A percentile compares a stretch with the other conserved stretches of the same genome.
Evolutionary conservation across 2,797 vertebrate species (phyloP).

Genomic region (Orientallactaga sibirica): DNA sequence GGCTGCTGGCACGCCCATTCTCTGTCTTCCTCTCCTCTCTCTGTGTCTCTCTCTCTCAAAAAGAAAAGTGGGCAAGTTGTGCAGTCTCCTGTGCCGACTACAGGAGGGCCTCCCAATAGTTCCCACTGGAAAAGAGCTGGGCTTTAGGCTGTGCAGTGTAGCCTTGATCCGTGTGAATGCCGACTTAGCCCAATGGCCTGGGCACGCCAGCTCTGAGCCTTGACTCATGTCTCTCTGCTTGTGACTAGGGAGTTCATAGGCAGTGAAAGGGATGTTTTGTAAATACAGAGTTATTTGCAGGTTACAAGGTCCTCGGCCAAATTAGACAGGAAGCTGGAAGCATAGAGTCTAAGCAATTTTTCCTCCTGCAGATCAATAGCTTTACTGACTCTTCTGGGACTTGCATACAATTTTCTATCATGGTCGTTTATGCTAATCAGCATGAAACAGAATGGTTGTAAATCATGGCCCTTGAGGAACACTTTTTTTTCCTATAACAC

Average conservation of each 20-base stretch:
- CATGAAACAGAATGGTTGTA: conserved; percentile 61
- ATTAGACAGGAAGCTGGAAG: conserved; percentile 42
- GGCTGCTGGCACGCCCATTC: no score
- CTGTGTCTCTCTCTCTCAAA: no score
- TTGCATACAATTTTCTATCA: conserved; percentile 79
- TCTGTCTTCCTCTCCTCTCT: no score
- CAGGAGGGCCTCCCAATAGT: neutral
- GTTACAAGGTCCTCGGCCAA: conserved; percentile 42
- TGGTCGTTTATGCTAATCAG: conserved; percentile 66
- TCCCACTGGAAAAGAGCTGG: neutral
- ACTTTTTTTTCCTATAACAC: conserved; percentile 51
- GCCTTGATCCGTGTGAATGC: neutral
- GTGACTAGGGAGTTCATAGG: conserved; percentile 16
- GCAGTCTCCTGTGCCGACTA: neutral
- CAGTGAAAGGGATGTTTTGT: neutral
- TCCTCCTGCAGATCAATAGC: conserved; percentile 39
- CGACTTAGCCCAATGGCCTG: neutral
- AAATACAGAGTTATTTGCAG: conserved; percentile 53
- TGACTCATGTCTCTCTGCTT: conserved; percentile 1
- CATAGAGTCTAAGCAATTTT: conserved; percentile 3
- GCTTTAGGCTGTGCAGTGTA: neutral
- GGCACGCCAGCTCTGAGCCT: neutral
- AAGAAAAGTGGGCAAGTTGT: neutral
- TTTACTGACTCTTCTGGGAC: conserved; percentile 54
- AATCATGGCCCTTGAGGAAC: conserved; percentile 61